phyloP scores from a whole-genome alignment of 30 jellyfish, hydroid and myxozoan genomes.

The Hydractinia echinata region DNA sequence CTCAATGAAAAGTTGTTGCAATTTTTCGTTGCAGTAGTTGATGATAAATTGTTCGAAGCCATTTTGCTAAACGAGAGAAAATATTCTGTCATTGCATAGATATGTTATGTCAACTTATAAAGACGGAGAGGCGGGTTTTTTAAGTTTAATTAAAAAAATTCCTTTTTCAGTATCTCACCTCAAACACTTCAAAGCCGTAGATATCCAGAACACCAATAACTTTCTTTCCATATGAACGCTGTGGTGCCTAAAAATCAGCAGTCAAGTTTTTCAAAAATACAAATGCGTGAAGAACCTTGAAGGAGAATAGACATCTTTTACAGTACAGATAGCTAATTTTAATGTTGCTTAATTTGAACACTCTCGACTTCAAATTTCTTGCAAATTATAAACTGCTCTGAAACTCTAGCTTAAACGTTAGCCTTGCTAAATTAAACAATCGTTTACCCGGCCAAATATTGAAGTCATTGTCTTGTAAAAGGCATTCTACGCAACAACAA shows the following conservation, averaged over 20 bases:
- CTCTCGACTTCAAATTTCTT: no score
- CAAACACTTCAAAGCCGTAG: slow-evolving; percentile 94
- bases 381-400: no score
- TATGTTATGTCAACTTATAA: background rate
- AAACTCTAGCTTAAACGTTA: no score
- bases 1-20: slow-evolving; percentile 89
- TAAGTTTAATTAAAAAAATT: background rate
- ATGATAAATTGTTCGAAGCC: slow-evolving; percentile 91
- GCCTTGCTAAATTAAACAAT: no score
- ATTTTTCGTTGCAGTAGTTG: slow-evolving; percentile 89
- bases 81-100: background rate
- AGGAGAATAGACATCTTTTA: no score
- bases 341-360: no score
- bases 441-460: no score
- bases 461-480: background rate
- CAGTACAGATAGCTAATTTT: no score
- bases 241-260: slow-evolving; percentile 63
- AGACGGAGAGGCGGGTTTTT: background rate
- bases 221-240: slow-evolving; percentile 67
- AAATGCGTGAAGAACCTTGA: no score
- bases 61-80: slow-evolving; percentile 41
- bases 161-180: slow-evolving; percentile 43
- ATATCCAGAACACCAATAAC: slow-evolving; percentile 94
- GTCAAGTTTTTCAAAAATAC: no score
- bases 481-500: background rate